These are phyloP conservation scores for Ceyx margarethae DNA, from an alignment of 2,113 vertebrate genomes.

Conservation along the genomic window DNA sequence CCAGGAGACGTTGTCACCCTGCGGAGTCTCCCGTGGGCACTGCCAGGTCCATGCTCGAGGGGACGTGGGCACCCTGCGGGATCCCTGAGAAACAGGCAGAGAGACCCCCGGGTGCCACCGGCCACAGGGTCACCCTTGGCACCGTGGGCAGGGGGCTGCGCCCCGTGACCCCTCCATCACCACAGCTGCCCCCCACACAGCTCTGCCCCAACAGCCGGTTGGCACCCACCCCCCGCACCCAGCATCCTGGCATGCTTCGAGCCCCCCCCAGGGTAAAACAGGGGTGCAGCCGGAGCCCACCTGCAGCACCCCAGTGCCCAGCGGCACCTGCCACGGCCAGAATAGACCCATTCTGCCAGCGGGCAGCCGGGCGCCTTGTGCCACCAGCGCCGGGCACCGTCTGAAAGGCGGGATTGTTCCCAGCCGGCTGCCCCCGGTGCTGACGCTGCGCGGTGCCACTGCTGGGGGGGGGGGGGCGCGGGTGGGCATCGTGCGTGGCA, in stretches of 20 bases:
- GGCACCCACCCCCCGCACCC: not conserved
- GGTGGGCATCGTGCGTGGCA: not conserved
- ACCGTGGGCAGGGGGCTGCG: rapidly evolving
- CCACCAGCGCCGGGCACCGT: rapidly evolving
- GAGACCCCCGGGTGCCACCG: not conserved
- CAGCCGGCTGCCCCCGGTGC: not conserved
- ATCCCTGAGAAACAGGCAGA: no score
- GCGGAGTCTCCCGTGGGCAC: no score
- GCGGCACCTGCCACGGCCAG: not conserved
- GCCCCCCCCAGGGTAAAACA: not conserved
- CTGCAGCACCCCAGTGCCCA: not conserved
- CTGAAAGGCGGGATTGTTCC: slow-evolving; percentile 21
- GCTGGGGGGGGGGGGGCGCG: no score
- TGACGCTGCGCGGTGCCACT: no score
- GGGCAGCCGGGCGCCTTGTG: not conserved
- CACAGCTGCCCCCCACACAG: no score
- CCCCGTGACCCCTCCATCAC: not conserved
- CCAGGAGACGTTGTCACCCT: no score
- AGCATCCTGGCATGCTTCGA: rapidly evolving
- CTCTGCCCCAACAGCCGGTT: not conserved
- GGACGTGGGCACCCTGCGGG: not conserved
- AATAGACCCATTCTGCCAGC: not conserved
- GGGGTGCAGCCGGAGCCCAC: not conserved
- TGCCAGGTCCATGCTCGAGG: no score
- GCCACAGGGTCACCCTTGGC: not conserved